phyloP scores from a whole-genome alignment of 2,797 vertebrate genomes.

The Synaphobranchus kaupii region DNA sequence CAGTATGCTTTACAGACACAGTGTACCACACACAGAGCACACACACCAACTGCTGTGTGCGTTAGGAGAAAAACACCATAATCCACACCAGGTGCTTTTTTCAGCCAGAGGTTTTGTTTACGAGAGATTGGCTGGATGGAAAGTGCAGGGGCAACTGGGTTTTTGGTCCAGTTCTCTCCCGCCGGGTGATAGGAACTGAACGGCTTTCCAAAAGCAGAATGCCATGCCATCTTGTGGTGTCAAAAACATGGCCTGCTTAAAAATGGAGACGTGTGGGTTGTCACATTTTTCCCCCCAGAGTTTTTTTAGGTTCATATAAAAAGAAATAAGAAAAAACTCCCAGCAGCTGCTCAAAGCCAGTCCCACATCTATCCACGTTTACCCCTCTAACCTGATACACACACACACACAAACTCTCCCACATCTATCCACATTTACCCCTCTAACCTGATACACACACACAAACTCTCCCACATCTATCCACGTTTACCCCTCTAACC shows the following conservation, averaged over 20 bases:
- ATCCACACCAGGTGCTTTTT: background rate
- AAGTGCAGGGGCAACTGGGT: background rate
- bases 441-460: too few relatives aligned
- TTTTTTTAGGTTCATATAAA: background rate
- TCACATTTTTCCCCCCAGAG: background rate
- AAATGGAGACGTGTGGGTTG: background rate
- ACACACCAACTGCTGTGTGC: background rate
- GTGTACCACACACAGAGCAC: background rate
- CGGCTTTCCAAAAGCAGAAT: background rate
- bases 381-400: background rate
- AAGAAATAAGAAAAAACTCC: background rate
- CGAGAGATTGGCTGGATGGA: background rate
- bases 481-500: too few relatives aligned
- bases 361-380: background rate
- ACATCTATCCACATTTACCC: too few relatives aligned
- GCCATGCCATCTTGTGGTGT: background rate
- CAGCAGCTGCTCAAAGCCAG: background rate
- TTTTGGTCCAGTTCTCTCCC: background rate
- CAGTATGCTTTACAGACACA: background rate
- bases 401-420: background rate
- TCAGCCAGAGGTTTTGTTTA: background rate
- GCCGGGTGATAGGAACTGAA: too few relatives aligned
- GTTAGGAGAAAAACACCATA: background rate
- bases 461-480: too few relatives aligned
- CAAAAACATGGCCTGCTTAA: background rate